Evolutionary conservation across 2,888 invertebrate species (phyloP).

Genomic region (Heterodera filipjevi): DNA sequence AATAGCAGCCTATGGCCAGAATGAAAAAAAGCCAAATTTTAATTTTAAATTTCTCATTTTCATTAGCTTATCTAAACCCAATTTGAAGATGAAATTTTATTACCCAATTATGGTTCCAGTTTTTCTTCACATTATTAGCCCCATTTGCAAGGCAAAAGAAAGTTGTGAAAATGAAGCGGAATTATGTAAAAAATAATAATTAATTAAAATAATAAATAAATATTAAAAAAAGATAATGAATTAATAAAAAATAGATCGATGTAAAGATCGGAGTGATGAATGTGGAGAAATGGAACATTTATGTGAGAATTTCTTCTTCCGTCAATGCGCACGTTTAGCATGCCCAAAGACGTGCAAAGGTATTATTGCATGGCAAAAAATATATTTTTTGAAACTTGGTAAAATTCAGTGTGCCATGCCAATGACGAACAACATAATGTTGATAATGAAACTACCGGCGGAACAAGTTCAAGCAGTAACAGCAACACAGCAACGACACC

Average conservation of each 20-base stretch:
- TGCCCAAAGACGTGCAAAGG: conserved; percentile 18
- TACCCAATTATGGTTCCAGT: background rate
- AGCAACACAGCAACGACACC: background rate
- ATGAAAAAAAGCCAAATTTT: no score
- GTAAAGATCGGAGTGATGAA: background rate
- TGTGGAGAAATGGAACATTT: background rate
- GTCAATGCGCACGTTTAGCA: background rate
- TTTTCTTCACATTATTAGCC: background rate
- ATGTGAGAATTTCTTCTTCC: conserved; percentile 2
- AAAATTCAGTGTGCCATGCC: background rate
- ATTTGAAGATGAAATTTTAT: background rate
- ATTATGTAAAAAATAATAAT: background rate
- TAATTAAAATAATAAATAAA: background rate
- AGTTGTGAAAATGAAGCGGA: background rate
- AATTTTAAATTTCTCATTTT: no score
- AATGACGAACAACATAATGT: background rate
- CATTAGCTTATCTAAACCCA: background rate
- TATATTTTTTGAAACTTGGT: background rate
- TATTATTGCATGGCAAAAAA: background rate
- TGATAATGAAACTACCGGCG: no score
- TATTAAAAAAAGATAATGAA: background rate
- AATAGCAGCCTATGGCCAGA: no score
- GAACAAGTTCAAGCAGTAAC: background rate
- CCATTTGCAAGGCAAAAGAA: background rate
- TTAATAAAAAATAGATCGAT: background rate